Evolutionary conservation across 2,797 vertebrate genomes (phyloP), one percentile per base, ranked within the genome.

Genomic region (Centropyge bicolor): DNA sequence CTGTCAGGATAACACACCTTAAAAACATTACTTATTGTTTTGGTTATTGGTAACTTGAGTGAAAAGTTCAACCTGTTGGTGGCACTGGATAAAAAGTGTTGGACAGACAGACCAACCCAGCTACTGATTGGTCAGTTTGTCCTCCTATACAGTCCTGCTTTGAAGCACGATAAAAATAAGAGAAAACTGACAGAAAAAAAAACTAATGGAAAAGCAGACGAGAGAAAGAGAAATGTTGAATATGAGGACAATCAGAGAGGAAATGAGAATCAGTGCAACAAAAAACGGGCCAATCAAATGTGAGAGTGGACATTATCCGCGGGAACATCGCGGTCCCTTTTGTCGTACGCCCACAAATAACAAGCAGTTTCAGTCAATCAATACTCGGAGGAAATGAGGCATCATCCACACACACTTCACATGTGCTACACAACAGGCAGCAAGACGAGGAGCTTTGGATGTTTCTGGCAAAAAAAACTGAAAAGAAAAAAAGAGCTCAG

Each of bases 361-460:
- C 27, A 16, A 60, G 36, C 52, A 22, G 35, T 43, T 14, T 9
- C 27, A 14, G n/a, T 57, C 17, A 43, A 65, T 70, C 38, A 60
- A 45, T 52, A 66, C 2, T 6, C 12, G 0, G 40, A 20, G 16
- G 27, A 54, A 54, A 27, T 13, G 43, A 27, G 11, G 31, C 51
- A 12, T 22, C 51, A 66, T 55, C 16, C 4, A 13, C 48, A 9
- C 77, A 73, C 54, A 71, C 55, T 51, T 24, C 43, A 46, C 6
- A 56, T 36, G 22, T 31, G 51, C 31, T 3, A n/a, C 7, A 14
- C 41, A 51, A 76, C 19, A 55, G 3, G 19, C 40, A 61, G 35
- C 5, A 31, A 35, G 19, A 9, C 2, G 1, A 27, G 1, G 24
- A 35, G 17, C 5, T 54, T 46, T 6, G 6, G 17, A 35, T 36